These are phyloP conservation scores for Octodon degus DNA, from an alignment of 2,113 vertebrate genomes.

Conservation along the genomic window DNA sequence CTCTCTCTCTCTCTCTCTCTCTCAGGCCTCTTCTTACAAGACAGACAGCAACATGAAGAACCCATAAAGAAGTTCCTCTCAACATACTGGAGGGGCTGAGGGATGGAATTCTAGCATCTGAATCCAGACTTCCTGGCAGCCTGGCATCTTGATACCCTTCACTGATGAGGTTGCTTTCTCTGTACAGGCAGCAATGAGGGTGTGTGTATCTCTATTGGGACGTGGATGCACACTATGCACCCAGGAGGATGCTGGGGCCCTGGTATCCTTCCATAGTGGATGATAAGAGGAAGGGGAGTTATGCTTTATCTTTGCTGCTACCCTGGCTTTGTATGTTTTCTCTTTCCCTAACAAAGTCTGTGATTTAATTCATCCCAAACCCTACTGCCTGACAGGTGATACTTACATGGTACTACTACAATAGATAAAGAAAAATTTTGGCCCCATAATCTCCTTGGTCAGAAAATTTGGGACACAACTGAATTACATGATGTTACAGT, in stretches of 20 bases:
- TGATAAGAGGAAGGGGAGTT: neutral
- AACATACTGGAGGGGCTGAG: neutral
- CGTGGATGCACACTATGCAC: rapidly evolving
- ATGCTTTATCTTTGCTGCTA: constrained; percentile 1
- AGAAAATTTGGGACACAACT: too few species aligned
- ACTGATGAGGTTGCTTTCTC: neutral
- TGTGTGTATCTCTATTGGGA: neutral
- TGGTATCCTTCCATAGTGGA: neutral
- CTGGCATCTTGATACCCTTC: neutral
- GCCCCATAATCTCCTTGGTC: too few species aligned
- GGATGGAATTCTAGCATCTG: neutral
- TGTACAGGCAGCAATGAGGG: neutral
- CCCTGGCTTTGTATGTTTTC: constrained; percentile 34
- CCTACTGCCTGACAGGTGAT: neutral
- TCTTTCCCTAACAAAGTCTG: neutral
- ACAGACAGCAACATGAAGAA: neutral
- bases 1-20: too few species aligned
- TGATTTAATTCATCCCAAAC: neutral
- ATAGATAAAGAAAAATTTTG: neutral
- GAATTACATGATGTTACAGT: too few species aligned
- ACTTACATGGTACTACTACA: neutral
- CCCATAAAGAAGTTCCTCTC: neutral
- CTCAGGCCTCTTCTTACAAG: neutral
- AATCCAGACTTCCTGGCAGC: neutral
- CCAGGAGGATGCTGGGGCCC: neutral